Evolutionary conservation across 2,113 vertebrate species (phyloP).

Genomic region (Bostrychus sinensis): DNA sequence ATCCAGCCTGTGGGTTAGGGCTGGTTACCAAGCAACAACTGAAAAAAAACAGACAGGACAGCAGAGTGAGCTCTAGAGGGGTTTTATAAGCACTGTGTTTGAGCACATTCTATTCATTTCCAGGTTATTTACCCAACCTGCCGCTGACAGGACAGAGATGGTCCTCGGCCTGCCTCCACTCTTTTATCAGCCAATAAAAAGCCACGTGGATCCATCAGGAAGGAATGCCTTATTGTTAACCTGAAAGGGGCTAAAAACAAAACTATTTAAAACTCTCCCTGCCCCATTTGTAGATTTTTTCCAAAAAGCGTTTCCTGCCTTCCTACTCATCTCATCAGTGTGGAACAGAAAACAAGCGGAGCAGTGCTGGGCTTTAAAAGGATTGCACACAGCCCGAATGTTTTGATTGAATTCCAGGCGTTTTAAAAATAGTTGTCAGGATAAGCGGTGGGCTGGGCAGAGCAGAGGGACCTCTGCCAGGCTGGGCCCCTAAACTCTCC

Average conservation of each 20-base stretch:
- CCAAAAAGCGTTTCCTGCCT: slow-evolving; percentile 4
- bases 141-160: slow-evolving; percentile 45
- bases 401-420: slow-evolving; percentile 78
- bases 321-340: slow-evolving; percentile 41
- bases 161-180: slow-evolving; percentile 34
- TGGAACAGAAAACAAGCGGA: slow-evolving; percentile 63
- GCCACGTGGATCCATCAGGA: slow-evolving; percentile 53
- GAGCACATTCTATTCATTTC: slow-evolving; percentile 37
- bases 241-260: slow-evolving; percentile 32
- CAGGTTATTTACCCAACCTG: slow-evolving; percentile 44
- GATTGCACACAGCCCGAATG: slow-evolving; percentile 65
- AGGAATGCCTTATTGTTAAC: slow-evolving; percentile 53
- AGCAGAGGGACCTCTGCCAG: slow-evolving; percentile 53
- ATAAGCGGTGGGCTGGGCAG: slow-evolving; percentile 63
- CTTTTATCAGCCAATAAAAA: slow-evolving; percentile 60
- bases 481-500: slow-evolving; percentile 56
- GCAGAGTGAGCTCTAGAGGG: slow-evolving; percentile 20
- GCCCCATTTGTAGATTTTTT: slow-evolving; percentile 13
- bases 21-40: slow-evolving; percentile 68
- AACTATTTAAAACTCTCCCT: slow-evolving; percentile 31
- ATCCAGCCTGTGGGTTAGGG: slow-evolving; percentile 42
- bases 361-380: slow-evolving; percentile 70
- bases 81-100: slow-evolving; percentile 37
- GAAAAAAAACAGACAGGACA: slow-evolving; percentile 62
- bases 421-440: slow-evolving; percentile 77